Evolutionary conservation across 2,888 invertebrate genomes (phyloP), one percentile per base, ranked within the genome.

Genomic region (Dusona sp.): DNA sequence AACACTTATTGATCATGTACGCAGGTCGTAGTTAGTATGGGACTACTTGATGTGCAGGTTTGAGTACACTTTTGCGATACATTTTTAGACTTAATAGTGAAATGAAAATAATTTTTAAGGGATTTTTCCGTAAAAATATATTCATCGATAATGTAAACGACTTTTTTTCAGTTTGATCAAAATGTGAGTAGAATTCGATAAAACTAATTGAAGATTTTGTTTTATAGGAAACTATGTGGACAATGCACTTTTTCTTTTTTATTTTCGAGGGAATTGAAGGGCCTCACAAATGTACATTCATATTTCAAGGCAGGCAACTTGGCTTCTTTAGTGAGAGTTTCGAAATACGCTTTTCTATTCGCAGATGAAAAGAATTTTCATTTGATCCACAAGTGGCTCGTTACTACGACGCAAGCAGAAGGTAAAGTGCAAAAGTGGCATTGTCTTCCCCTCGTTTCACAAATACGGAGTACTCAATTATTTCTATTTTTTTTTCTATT

Each of bases 321-420:
- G 6, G 38, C 48, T 29, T 45, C 45, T 45, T 45, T 33, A 38
- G 16, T 29, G 51, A 64, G 64, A n/a, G 79, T 54, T 65, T 77
- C 48, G 19, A 48, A 48, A 19, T 48, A n/a, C 7, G 48, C 70
- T 75, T 48, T 73, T 77, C 45, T 72, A 36, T 70, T 77, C 65
- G 65, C 72, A 77, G 79, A 61, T 51, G 79, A 75, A 42, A 75
- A 79, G 88, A 88, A 90, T 90, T 90, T 90, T 83, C 89, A 89
- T 88, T 77, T 79, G 72, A 82, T 85, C 87, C 83, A 89, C 90
- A 89, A 91, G 90, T 89, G 89, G 90, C 89, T 91, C 90, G 89
- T 91, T 90, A 90, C 80, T 51, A 45, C 64, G 42, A 33, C 22
- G n/a, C 11, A 7, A n/a, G n/a, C 57, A 54, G 51, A 83, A 68